Percentiles rank a stretch among this genome's conserved stretches.
phyloP scores from a whole-genome alignment of 2,113 vertebrate species.

The Athene cunicularia region DNA sequence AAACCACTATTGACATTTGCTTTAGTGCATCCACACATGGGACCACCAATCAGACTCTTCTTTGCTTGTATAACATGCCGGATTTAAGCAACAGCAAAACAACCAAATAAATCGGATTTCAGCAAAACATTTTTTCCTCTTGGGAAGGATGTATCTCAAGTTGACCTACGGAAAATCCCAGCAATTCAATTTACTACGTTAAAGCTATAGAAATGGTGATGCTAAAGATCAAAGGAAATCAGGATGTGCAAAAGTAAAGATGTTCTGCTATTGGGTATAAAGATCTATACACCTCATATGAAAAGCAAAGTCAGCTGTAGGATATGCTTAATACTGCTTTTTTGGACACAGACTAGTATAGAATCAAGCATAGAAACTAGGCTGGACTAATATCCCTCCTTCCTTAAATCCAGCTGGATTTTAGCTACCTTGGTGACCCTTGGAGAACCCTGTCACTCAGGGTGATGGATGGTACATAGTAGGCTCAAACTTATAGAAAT shows the following conservation, averaged over 20 bases:
- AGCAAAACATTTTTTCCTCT: not conserved
- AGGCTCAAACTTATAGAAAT: not conserved
- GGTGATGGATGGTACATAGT: not conserved
- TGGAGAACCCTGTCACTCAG: not conserved
- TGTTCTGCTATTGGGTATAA: not conserved
- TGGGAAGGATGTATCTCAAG: not conserved
- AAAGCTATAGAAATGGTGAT: not conserved
- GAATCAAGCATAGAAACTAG: not conserved
- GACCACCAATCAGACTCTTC: not conserved
- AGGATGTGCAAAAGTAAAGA: not conserved
- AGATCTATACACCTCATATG: not conserved
- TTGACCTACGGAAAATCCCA: not conserved
- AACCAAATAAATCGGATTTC: not conserved
- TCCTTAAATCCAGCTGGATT: not conserved
- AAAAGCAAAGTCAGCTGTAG: not conserved
- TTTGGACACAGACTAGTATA: not conserved
- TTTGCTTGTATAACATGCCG: not conserved
- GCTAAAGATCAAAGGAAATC: not conserved
- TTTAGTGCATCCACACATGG: not conserved
- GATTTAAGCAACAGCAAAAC: not conserved
- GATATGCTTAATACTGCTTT: not conserved
- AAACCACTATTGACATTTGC: constrained; percentile 1
- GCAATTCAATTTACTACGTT: not conserved
- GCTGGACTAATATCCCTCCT: not conserved
- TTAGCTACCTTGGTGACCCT: not conserved